Base-by-base conservation (phyloP, 2,888 invertebrate species). In the Dasysyrphus albostriatus region DNA sequence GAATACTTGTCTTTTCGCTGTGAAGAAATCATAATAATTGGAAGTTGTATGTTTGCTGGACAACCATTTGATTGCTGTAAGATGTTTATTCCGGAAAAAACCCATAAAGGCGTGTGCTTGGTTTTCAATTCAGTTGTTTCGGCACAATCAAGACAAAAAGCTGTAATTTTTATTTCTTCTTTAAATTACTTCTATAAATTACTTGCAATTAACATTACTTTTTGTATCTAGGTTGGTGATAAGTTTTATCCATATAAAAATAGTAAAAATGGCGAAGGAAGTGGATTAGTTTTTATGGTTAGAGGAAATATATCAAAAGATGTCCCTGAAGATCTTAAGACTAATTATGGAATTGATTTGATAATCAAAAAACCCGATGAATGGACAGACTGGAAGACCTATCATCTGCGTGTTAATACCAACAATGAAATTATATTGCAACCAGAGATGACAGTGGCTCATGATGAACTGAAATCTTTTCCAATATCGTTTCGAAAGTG, bases 101-200 rank as follows among this genome's bases (percentile, higher is more conserved):
- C 93, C 1, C 92, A 93, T 39, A 91, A 90, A 59, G 93, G 94
- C 0, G 89, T 91, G 69, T 94, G 94, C 70, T 90, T 93, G 89
- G 92, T 93, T 0, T 94, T 94, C 89, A 93, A 93, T 88, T 93
- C 93, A 0, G 89, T 91, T 24, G 89, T 91, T 3, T 91, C 91
- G 14, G 89, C 89, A 0, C 88, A 90, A 12, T 91, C 92, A 2
- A 88, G 74, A 39, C 91, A 91, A 54, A 91, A 89, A 61, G 80
- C 88, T 72, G 89, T 89, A 63, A 42, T 1, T 37, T 58, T 3
- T 47, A n/a, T 7, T 12, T 0, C 10, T 14, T 54, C 12, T 44
- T 0, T 34, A 14, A 9, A 47, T 19, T 16, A 54, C 8, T n/a
- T 24, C 6, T n/a, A n/a, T n/a, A n/a, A n/a, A n/a, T n/a, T n/a